These are phyloP conservation scores for Sarotherodon lohbergeri DNA, from an alignment of 2,113 vertebrate genomes.

Conservation along the genomic window DNA sequence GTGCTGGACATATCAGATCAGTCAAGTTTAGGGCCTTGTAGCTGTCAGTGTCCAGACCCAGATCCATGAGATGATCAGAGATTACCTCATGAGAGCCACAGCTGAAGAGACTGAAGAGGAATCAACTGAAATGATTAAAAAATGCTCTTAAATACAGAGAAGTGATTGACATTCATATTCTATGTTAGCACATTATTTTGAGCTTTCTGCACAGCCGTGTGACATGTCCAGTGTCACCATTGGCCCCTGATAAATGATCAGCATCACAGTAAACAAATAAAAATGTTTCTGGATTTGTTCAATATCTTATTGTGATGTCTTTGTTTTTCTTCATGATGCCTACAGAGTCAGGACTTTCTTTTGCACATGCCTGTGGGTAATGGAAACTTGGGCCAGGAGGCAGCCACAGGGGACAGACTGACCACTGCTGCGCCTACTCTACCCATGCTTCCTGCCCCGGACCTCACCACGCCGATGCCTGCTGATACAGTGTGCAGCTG, in stretches of 20 bases:
- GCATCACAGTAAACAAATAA: background rate
- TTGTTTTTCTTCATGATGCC: background rate
- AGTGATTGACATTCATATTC: background rate
- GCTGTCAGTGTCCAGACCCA: background rate
- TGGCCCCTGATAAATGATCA: background rate
- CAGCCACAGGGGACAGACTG: slow-evolving; percentile 76
- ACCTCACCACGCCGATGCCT: slow-evolving; percentile 75
- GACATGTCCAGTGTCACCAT: background rate
- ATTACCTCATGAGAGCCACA: background rate
- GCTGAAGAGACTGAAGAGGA: background rate
- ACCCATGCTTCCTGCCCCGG: slow-evolving; percentile 79
- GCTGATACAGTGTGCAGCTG: slow-evolving; percentile 84
- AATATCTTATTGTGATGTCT: background rate
- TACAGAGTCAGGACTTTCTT: slow-evolving; percentile 90
- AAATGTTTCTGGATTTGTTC: background rate
- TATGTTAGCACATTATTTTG: background rate
- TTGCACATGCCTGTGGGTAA: slow-evolving; percentile 87
- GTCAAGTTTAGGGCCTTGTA: background rate
- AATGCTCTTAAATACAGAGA: background rate
- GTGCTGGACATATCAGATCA: background rate
- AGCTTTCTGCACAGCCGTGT: background rate
- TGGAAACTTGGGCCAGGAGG: slow-evolving; percentile 79
- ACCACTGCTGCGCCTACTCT: slow-evolving; percentile 77
- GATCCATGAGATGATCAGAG: background rate
- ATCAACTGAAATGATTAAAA: background rate